A percentile compares a stretch with the other conserved stretches of the same genome.
These are phyloP conservation scores for Galendromus occidentalis DNA, from an alignment of 1,140 invertebrate genomes.

Conservation along the genomic window DNA sequence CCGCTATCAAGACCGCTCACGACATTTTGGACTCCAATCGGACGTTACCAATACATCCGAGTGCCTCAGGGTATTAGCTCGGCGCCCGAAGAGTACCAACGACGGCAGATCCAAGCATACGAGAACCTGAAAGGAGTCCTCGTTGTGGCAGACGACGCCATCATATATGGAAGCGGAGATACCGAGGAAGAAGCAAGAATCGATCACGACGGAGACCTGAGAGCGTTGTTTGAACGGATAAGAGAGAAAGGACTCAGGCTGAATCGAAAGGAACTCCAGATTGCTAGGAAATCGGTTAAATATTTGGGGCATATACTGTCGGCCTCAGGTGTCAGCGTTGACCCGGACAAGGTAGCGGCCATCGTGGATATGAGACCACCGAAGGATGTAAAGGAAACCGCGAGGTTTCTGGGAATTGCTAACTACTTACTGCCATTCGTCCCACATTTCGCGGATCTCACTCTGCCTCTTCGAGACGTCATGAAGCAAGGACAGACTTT, in stretches of 20 bases:
- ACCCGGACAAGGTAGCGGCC: conserved; percentile 23
- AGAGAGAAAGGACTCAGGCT: background rate
- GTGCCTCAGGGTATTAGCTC: conserved; percentile 25
- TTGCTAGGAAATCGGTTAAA: background rate
- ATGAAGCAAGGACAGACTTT: conserved; percentile 9
- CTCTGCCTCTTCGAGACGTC: conserved; percentile 15
- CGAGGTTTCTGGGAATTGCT: conserved; percentile 29
- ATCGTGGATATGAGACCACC: conserved; percentile 24
- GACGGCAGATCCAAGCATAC: background rate
- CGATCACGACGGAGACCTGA: too few relatives aligned
- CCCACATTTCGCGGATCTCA: conserved; percentile 23
- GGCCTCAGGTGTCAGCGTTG: too few relatives aligned
- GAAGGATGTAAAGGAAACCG: conserved; percentile 25
- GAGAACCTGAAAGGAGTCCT: background rate
- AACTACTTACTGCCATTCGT: conserved; percentile 31
- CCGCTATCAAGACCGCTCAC: conserved; percentile 21
- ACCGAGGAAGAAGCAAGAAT: too few relatives aligned
- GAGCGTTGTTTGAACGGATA: too few relatives aligned
- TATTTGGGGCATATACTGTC: background rate
- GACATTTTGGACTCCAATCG: conserved; percentile 24
- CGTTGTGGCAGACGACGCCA: too few relatives aligned
- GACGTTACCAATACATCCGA: conserved; percentile 23
- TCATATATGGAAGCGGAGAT: too few relatives aligned
- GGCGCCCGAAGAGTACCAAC: conserved; percentile 15
- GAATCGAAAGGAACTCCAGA: conserved; percentile 10